A percentile compares a stretch with the other conserved stretches of the same genome.
Evolutionary conservation across 92 coral and sea anemone genomes (phyloP).

Genomic region (Epizoanthus rinbou): DNA sequence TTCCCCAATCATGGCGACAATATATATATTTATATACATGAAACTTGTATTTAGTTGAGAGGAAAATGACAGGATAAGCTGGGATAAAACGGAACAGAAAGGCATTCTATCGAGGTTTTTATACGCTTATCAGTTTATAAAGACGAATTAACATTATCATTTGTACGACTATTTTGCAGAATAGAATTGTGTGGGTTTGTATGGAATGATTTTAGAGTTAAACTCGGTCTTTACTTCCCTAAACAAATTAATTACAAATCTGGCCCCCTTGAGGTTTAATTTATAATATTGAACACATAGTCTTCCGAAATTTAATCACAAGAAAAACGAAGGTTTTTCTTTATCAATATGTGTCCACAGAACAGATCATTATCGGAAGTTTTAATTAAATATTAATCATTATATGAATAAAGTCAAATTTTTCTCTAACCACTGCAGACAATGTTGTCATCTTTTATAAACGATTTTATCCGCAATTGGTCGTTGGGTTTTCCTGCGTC

Average conservation of each 20-base stretch:
- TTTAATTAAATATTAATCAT: slow-evolving; percentile 17
- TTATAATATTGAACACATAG: not conserved
- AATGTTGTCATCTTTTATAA: not conserved
- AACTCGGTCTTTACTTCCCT: not conserved
- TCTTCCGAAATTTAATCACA: not conserved
- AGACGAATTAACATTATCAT: too few species aligned
- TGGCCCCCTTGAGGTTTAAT: not conserved
- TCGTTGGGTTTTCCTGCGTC: not conserved
- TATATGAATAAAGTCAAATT: not conserved
- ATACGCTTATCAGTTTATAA: too few species aligned
- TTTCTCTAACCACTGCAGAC: not conserved
- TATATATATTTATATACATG: not conserved
- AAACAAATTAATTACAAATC: not conserved
- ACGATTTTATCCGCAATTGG: not conserved
- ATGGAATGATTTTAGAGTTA: too few species aligned
- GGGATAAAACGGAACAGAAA: not conserved
- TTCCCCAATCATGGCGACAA: not conserved
- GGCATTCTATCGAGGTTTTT: not conserved
- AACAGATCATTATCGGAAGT: slow-evolving; percentile 7
- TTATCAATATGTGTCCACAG: not conserved
- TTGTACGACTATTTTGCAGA: too few species aligned
- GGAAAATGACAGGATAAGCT: not conserved
- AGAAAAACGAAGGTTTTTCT: not conserved
- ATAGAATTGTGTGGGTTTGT: too few species aligned
- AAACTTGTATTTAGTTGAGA: not conserved